These are phyloP conservation scores for Tribolium castaneum DNA, from an alignment of 1,140 invertebrate genomes.

Conservation along the genomic window DNA sequence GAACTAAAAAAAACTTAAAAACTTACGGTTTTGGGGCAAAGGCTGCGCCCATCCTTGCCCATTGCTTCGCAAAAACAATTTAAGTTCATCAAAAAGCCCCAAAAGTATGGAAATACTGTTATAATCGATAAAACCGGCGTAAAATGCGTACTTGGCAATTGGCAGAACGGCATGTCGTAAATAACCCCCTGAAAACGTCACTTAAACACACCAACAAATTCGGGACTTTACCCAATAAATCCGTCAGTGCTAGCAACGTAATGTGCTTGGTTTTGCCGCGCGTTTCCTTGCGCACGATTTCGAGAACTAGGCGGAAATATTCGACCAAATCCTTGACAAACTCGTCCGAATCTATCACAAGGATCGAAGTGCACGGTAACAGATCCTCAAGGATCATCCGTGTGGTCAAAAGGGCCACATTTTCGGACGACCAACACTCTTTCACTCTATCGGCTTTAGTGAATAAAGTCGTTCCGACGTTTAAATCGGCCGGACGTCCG, in stretches of 20 bases:
- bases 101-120: slow-evolving; percentile 66
- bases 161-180: slow-evolving; percentile 69
- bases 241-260: slow-evolving; percentile 68
- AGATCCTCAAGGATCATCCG: slow-evolving; percentile 65
- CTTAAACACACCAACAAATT: not conserved
- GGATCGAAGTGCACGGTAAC: slow-evolving; percentile 59
- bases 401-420: slow-evolving; percentile 64
- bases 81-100: slow-evolving; percentile 68
- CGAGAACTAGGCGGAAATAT: slow-evolving; percentile 68
- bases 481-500: slow-evolving; percentile 4
- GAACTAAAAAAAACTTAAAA: not conserved
- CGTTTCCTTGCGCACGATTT: slow-evolving; percentile 62
- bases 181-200: slow-evolving; percentile 64
- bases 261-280: slow-evolving; percentile 65
- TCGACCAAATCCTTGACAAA: slow-evolving; percentile 65
- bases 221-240: slow-evolving; percentile 62
- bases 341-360: slow-evolving; percentile 63
- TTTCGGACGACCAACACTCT: slow-evolving; percentile 66
- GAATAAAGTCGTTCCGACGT: slow-evolving; percentile 63
- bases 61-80: slow-evolving; percentile 68
- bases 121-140: slow-evolving; percentile 70
- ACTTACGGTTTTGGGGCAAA: slow-evolving; percentile 13
- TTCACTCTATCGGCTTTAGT: slow-evolving; percentile 57
- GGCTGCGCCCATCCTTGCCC: slow-evolving; percentile 70
- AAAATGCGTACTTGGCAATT: slow-evolving; percentile 69